Evolutionary conservation across 2,888 invertebrate genomes (phyloP), one percentile per base, ranked within the genome.

Genomic region (Caradrina kadenii): DNA sequence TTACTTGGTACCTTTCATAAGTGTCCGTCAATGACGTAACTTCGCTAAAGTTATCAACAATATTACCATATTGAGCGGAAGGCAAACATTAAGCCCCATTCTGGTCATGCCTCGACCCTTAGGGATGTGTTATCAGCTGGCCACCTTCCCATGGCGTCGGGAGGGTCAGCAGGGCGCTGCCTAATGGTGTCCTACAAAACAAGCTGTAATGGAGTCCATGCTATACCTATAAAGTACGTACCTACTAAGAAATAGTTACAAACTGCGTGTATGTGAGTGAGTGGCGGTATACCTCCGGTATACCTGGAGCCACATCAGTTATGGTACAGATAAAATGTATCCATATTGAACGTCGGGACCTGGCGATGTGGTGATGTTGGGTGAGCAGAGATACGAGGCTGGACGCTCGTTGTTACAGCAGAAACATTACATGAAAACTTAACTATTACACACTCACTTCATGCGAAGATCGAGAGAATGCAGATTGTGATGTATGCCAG

Each of bases 101-200:
- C 39, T 39, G 6, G 19, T 42, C 39, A 6, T 7, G 49, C 31
- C 31, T 17, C 52, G 15, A 19, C 22, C 8, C 45, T 7, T 31
- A 13, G 55, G 74, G 61, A 13, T 22, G 62, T 42, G 74, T 60
- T 60, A 56, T 59, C 73, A 76, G 76, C 76, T 74, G 73, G 63
- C 22, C 62, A 54, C 17, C 69, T 76, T 69, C 70, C 70, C 76
- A 55, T 19, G 45, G 45, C 6, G 39, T 13, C 10, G 10, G 26
- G 50, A 53, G 62, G 76, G 54, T 54, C 69, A 50, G 55, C 52
- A 26, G 45, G 62, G 45, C 69, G 72, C 19, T 42, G 6, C 58
- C 7, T 45, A 55, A 54, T 63, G 59, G 45, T 60, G 48, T 45
- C 49, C 26, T 63, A 21, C n/a, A 31, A 67, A 39, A 62, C 45